phyloP scores from a whole-genome alignment of 2,113 vertebrate species.

The Lagopus leucura region DNA sequence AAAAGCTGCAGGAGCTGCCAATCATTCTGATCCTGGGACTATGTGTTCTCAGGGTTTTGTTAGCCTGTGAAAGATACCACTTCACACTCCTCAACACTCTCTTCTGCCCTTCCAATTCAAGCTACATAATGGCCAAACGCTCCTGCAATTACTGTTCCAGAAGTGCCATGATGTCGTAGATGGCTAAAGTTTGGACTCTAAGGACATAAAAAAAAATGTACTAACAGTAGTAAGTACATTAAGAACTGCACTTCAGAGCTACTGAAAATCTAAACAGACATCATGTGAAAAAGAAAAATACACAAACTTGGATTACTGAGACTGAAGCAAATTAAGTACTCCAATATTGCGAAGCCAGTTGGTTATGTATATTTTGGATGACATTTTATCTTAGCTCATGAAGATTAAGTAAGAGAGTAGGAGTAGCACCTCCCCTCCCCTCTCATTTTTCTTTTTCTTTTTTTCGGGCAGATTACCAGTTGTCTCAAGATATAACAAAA shows the following conservation, averaged over 20 bases:
- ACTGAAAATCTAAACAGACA: background rate
- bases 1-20: slow-evolving; percentile 48
- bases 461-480: background rate
- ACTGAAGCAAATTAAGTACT: background rate
- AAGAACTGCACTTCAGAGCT: background rate
- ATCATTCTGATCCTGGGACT: background rate
- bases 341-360: background rate
- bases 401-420: rapidly evolving
- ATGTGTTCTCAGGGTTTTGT: slow-evolving; percentile 18
- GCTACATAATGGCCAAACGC: background rate
- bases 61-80: background rate
- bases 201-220: background rate
- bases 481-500: background rate
- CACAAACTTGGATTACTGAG: background rate
- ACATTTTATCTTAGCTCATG: background rate
- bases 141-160: background rate
- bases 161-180: background rate
- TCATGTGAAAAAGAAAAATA: background rate
- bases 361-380: background rate
- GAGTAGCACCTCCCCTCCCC: background rate
- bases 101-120: background rate
- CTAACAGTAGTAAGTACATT: background rate
- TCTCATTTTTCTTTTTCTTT: background rate
- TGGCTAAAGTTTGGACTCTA: background rate
- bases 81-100: background rate